Conservation (phyloP, 2,888 invertebrate species). For the Gari tellinella region DNA sequence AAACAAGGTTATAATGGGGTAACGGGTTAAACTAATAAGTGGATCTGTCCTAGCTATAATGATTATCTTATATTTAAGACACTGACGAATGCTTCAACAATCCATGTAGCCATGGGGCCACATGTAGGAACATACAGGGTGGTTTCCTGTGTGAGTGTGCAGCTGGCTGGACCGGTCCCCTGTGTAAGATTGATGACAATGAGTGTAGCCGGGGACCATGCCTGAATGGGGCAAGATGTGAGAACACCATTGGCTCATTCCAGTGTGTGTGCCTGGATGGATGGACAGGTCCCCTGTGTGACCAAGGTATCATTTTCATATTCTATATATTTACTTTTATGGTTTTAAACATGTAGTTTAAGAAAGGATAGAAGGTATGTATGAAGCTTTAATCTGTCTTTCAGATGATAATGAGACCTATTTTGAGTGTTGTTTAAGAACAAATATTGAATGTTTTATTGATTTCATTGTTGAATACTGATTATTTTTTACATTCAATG, state of each 20-base stretch:
- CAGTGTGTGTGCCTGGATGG: constrained; percentile 71
- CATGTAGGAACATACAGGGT: constrained; percentile 60
- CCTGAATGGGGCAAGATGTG: constrained; percentile 97
- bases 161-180: constrained; percentile 96
- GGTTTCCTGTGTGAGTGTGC: constrained; percentile 98
- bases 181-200: constrained; percentile 91
- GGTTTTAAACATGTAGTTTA: no score
- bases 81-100: constrained; percentile 96
- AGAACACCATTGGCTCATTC: constrained; percentile 84
- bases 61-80: constrained; percentile 87
- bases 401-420: no score
- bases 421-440: no score
- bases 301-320: constrained; percentile 56
- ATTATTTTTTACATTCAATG: no score
- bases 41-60: no score
- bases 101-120: constrained; percentile 84
- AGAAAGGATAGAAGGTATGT: no score
- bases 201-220: constrained; percentile 93
- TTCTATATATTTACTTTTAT: background rate
- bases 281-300: constrained; percentile 94
- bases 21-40: no score
- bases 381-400: no score
- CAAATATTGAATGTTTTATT: no score
- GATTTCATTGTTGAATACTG: no score
- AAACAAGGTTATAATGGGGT: no score